These are phyloP conservation scores for Oryctes rhinoceros DNA, from an alignment of 1,140 invertebrate genomes.

Conservation along the genomic window DNA sequence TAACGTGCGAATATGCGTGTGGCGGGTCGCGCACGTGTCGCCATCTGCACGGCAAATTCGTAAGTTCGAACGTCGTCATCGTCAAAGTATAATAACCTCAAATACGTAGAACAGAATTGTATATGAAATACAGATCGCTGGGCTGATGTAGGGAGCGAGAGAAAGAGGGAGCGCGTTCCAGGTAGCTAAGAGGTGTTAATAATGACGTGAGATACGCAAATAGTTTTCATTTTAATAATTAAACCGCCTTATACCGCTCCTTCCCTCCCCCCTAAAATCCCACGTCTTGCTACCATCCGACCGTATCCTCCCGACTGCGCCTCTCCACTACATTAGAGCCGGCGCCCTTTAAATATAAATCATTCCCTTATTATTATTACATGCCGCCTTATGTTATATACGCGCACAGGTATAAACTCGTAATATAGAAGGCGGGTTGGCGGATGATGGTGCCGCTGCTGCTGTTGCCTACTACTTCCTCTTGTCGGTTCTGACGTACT, in stretches of 20 bases:
- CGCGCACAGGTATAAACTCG: constrained; percentile 8
- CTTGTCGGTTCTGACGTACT: background rate
- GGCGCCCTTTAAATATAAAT: constrained; percentile 36
- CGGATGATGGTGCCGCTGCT: background rate
- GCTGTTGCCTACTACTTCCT: background rate
- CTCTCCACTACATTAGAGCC: background rate
- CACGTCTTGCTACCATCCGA: background rate
- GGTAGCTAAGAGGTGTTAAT: constrained; percentile 8
- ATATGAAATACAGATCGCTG: no score
- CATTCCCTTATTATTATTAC: constrained; percentile 35
- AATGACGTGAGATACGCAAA: constrained; percentile 29
- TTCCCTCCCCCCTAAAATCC: background rate
- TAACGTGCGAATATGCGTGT: constrained; percentile 21
- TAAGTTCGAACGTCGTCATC: constrained; percentile 4
- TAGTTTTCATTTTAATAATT: constrained; percentile 35
- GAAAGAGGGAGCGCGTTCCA: background rate
- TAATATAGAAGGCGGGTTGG: background rate
- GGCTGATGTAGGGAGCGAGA: background rate
- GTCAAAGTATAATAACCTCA: constrained; percentile 16
- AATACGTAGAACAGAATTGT: no score
- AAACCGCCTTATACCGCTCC: background rate
- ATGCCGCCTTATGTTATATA: constrained; percentile 23
- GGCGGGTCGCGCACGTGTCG: constrained; percentile 22
- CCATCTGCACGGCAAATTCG: constrained; percentile 10
- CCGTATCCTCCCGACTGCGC: background rate